Evolutionary conservation across 2,797 vertebrate species (phyloP), one percentile per base, ranked within the genome.

Genomic region (Pangasius sanitwongsei): DNA sequence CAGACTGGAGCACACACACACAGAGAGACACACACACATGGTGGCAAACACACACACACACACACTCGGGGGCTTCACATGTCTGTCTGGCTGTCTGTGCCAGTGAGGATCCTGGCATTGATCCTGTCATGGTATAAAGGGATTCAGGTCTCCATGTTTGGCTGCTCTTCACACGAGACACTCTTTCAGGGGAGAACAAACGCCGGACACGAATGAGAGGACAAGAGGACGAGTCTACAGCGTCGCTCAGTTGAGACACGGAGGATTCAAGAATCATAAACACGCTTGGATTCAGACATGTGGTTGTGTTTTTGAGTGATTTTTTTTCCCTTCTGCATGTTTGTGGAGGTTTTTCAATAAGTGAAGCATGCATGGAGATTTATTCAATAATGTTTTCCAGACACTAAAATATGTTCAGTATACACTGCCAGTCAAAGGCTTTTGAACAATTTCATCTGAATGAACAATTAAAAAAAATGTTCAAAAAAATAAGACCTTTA

Each of bases 51-150:
- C 8, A 37, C 57, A 61, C 57, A 83, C 5, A 61, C 20, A 59
- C 55, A 55, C 50, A 25, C 72, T 74, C 23, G 4, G n/a, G 18
- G 16, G 7, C 53, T 70, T 48, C 81, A 44, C 69, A 31, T 57
- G 59, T 70, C 82, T 67, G 72, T 55, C 82, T 88, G 70, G 44
- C 31, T 44, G 72, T 88, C 83, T 85, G 82, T 67, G 72, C 48
- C 61, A 88, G n/a, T 55, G 23, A 85, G 31, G 31, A 53, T 77
- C 69, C 82, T 84, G 82, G 86, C 86, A 41, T 44, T 44, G 34
- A 55, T 65, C 13, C 41, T 65, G 25, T 65, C 57, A 48, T 48
- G 82, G 82, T 65, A 48, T 83, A 83, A 83, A 83, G 41, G 61
- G 57, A 83, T 83, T 83, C 37, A 18, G 82, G 41, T 83, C 78